phyloP scores from a whole-genome alignment of 2,888 invertebrate species.

The Cynaeus angustus region DNA sequence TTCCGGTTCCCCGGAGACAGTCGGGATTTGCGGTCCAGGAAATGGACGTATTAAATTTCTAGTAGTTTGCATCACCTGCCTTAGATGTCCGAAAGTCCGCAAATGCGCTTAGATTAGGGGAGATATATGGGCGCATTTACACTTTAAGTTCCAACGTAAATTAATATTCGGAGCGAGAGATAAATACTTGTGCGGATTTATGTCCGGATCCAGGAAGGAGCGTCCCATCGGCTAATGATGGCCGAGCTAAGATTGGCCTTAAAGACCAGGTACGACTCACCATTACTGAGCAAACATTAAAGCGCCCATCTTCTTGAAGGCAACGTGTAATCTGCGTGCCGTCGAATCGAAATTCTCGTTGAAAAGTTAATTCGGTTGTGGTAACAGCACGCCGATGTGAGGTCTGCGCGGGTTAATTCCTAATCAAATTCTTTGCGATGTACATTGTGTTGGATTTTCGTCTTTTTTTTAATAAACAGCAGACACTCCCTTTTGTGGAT shows the following conservation, averaged over 20 bases:
- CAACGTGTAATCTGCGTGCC: constrained; percentile 34
- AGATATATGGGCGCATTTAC: constrained; percentile 62
- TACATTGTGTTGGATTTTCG: constrained; percentile 21
- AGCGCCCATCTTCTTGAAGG: constrained; percentile 1
- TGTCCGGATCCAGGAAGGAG: constrained; percentile 44
- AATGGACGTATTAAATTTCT: constrained; percentile 67
- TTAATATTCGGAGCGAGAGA: constrained; percentile 51
- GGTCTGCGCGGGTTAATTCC: constrained; percentile 25
- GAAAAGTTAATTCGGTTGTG: constrained; percentile 35
- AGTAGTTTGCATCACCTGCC: constrained; percentile 68
- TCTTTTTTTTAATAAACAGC: constrained; percentile 8
- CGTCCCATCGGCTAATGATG: constrained; percentile 34
- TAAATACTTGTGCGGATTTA: constrained; percentile 46
- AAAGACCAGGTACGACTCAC: constrained; percentile 9
- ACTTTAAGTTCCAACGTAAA: constrained; percentile 55
- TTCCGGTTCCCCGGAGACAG: constrained; percentile 60
- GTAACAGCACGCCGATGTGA: constrained; percentile 4
- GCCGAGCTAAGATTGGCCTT: constrained; percentile 26
- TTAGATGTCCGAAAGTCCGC: constrained; percentile 61
- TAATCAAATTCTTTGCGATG: constrained; percentile 36
- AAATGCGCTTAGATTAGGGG: constrained; percentile 65
- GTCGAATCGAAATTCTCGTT: constrained; percentile 36
- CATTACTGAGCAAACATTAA: constrained; percentile 33
- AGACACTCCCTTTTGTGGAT: constrained; percentile 23
- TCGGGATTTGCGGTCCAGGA: constrained; percentile 63